Conservation (phyloP, 1,140 invertebrate genomes). For the Apis cerana region DNA sequence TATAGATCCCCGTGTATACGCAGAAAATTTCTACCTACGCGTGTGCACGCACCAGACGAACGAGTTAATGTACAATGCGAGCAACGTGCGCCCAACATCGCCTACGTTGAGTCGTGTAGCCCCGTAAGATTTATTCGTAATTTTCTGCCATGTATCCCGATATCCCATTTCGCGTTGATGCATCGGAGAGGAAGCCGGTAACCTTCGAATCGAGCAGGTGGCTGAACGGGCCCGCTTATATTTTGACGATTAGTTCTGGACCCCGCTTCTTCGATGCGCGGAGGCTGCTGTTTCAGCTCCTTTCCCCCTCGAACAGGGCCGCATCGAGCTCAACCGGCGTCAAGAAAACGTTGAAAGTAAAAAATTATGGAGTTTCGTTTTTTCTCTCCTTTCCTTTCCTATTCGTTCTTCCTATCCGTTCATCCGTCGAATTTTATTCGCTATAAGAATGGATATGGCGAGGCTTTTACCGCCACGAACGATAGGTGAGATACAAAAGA, state of each 20-base stretch:
- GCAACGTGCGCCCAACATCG: constrained; percentile 9
- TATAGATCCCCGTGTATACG: not conserved
- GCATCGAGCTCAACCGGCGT: constrained; percentile 9
- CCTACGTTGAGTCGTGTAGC: not conserved
- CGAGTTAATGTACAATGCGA: constrained; percentile 45
- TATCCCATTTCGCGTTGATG: constrained; percentile 38
- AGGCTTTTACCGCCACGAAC: constrained; percentile 17
- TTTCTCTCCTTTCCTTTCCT: not conserved
- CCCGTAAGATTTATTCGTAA: constrained; percentile 49
- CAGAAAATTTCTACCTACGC: constrained; percentile 26
- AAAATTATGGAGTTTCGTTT: not conserved
- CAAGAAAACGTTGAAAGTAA: no score
- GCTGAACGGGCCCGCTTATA: constrained; percentile 60
- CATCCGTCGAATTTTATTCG: constrained; percentile 44
- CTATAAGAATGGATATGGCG: not conserved
- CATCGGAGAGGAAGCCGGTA: constrained; percentile 52
- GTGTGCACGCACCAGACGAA: constrained; percentile 25
- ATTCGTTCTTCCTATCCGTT: not conserved
- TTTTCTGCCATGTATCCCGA: constrained; percentile 49
- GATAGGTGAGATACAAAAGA: constrained; percentile 33
- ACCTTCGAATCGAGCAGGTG: constrained; percentile 72
- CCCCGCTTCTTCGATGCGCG: constrained; percentile 64
- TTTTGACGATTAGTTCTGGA: constrained; percentile 74
- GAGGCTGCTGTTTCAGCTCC: constrained; percentile 45
- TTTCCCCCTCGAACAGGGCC: constrained; percentile 54